These are phyloP conservation scores for Tragulus kanchil DNA, from an alignment of 2,113 vertebrate genomes.

Conservation along the genomic window DNA sequence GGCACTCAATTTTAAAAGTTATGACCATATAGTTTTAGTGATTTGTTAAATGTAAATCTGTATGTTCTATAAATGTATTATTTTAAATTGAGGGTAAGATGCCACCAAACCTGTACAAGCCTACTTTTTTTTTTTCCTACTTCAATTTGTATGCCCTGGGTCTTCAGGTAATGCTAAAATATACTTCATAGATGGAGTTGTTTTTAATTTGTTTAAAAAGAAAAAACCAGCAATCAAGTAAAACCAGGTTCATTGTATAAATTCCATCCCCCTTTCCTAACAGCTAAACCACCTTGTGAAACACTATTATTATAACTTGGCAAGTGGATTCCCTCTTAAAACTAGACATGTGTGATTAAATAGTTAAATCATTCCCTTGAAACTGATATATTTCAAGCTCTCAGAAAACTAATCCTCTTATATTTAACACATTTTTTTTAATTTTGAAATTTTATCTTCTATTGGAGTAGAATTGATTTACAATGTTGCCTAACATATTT, in stretches of 20 bases:
- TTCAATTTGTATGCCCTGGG: background rate
- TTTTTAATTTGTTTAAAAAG: conserved; percentile 54
- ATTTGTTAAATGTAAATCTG: conserved; percentile 27
- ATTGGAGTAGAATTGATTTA: background rate
- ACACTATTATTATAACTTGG: conserved; percentile 58
- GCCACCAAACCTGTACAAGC: background rate
- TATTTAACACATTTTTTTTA: background rate
- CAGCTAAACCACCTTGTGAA: conserved; percentile 8
- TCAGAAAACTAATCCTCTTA: conserved; percentile 15
- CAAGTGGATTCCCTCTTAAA: conserved; percentile 55
- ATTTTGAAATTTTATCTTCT: background rate
- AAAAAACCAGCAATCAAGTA: background rate
- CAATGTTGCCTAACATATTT: background rate
- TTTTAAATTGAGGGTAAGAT: conserved; percentile 23
- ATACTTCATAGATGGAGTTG: conserved; percentile 35
- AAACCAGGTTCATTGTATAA: conserved; percentile 51
- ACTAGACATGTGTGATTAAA: conserved; percentile 54
- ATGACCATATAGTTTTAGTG: conserved; percentile 16
- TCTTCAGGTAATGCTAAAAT: conserved; percentile 36
- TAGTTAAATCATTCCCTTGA: conserved; percentile 46
- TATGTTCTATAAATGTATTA: conserved; percentile 28
- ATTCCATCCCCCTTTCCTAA: background rate
- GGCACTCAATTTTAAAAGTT: background rate
- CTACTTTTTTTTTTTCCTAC: background rate
- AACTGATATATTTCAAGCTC: conserved; percentile 46